Base-by-base conservation (phyloP, 2,888 invertebrate genomes). In the Frankliniella fusca region DNA sequence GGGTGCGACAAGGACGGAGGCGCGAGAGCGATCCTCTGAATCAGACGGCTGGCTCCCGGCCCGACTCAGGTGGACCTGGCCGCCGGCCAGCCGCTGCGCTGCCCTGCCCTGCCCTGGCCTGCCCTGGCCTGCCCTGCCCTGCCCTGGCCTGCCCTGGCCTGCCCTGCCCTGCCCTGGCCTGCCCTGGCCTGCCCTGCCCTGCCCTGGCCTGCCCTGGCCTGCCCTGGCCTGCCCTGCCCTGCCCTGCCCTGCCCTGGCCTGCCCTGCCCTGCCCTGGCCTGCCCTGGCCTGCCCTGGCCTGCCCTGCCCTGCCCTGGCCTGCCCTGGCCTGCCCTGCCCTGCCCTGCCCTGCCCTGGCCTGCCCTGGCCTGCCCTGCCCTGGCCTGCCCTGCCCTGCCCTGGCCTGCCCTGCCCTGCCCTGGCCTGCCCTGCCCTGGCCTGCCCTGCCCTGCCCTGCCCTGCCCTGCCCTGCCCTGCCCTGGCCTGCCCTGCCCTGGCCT, bases 61-160 rank as follows among this genome's bases (percentile, higher is more conserved):
- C 54, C 54, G 23, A n/a, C 70, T 76, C 70, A 76, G 70, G 70
- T 76, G 70, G 12, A 27, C 12, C 70, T 76, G 70, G 70, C 70
- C 8, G 70, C 70, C 70, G 23, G 70, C 70, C 70, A 70, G 70
- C 70, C 27, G 10, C 70, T 18, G 54, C 27, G 10, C 70, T 18
- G 54, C 54, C 12, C 54, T 12, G 54, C 12, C 54, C 54, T 12
- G 18, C 54, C 54, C 54, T 18, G 54, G 3, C 15, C 15, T 38
- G 54, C 54, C 12, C 54, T 12, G 54, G 1, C 54, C 54, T 12
- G 18, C 54, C 54, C 54, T 18, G 54, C 54, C 15, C 15, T 38
- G 18, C 54, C 12, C 70, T 76, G 70, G 70, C 70, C 8, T n/a
- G 70, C 70, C 70, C n/a, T n/a, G 23, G 70, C 70, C 70, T 23